Percentiles rank a stretch among this genome's conserved stretches.
These are phyloP conservation scores for Heteropelma amictum DNA, from an alignment of 2,888 invertebrate species.

Conservation along the genomic window DNA sequence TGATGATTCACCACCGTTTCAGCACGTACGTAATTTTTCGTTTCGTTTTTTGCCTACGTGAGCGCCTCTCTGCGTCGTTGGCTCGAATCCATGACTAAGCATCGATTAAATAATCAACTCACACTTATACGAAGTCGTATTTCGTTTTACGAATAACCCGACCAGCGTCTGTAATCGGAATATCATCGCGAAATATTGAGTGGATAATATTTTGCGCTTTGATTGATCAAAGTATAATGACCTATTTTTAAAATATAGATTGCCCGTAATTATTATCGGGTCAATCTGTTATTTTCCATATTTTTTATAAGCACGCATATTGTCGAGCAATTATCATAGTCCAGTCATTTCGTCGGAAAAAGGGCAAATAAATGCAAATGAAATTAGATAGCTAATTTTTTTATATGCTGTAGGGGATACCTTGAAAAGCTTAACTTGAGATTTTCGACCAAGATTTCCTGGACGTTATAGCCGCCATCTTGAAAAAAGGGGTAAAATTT, in stretches of 20 bases:
- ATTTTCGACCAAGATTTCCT: no score
- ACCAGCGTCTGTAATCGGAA: not conserved
- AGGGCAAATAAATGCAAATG: no score
- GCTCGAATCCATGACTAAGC: slow-evolving; percentile 24
- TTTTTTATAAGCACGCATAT: no score
- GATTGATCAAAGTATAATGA: not conserved
- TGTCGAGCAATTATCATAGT: no score
- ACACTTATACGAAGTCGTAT: not conserved
- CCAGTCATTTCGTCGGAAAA: no score
- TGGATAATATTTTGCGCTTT: not conserved
- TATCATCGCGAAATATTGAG: not conserved
- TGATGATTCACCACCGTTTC: no score
- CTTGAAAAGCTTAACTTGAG: no score
- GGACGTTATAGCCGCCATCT: no score
- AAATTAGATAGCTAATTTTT: not conserved
- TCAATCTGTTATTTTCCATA: no score
- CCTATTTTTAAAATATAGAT: not conserved
- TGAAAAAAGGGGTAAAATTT: no score
- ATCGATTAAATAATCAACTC: slow-evolving; percentile 41
- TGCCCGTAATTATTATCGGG: no score
- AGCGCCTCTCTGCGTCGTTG: not conserved
- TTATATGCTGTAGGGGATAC: not conserved
- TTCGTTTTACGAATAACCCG: not conserved
- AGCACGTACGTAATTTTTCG: no score
- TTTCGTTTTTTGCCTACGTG: slow-evolving; percentile 17